Base-by-base conservation (phyloP, 2,888 invertebrate species). In the Stratiomys singularior region DNA sequence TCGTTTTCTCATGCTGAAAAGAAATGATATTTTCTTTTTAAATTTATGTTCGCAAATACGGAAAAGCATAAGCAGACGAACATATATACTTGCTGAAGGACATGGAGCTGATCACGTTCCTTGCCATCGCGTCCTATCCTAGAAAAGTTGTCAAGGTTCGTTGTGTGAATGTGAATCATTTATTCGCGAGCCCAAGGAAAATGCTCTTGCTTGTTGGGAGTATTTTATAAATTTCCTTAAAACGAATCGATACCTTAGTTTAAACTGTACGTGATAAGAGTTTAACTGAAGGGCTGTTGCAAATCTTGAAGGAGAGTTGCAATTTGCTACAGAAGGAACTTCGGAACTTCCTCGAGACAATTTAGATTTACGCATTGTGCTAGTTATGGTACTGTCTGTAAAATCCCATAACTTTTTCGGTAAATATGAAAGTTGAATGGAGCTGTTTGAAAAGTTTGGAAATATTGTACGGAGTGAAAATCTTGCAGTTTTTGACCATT, bases 21-120 rank as follows among this genome's bases (percentile, higher is more conserved):
- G 74, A 58, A 56, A 74, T 74, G 37, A 69, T 58, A 58, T 44
- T 23, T 58, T 74, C 60, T 74, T 74, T 74, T 74, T 58, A 9
- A 56, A 72, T 56, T 72, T 56, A 18, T 28, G 18, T 74, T 71
- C 46, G 18, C 30, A 28, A 58, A 74, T 74, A 60, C 58, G 21
- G 21, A 60, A 74, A 74, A 74, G 23, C 74, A 74, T 74, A 58
- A 37, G 11, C 52, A 58, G 58, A 74, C 74, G 37, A 58, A 47
- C 69, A 69, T 47, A 69, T 13, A n/a, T n/a, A n/a, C n/a, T n/a
- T n/a, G n/a, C n/a, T n/a, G 23, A 44, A n/a, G 30, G 66, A 27
- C 15, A 21, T 2, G 5, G 66, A 15, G 18, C 66, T 27, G 37
- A 66, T 66, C 66, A 66, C 37, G 37, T 66, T 28, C n/a, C 66